phyloP scores from a whole-genome alignment of 37 sponge, comb jelly and placozoan species.

The Hexactinellida sp. region DNA sequence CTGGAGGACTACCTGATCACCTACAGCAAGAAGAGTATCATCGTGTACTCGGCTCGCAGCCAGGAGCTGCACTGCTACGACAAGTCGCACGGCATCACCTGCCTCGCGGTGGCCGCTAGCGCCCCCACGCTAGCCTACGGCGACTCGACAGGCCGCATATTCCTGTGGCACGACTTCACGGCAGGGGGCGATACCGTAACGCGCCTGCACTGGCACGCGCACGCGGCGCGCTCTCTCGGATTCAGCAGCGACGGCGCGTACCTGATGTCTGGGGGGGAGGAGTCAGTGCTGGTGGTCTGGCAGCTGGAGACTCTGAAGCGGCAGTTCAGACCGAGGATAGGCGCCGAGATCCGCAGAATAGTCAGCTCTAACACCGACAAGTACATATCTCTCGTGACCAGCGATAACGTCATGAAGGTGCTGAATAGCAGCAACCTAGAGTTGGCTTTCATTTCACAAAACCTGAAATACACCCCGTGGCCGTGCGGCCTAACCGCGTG shows the following conservation, averaged over 20 bases:
- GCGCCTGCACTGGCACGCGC: slow-evolving; percentile 80
- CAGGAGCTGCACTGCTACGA: neutral
- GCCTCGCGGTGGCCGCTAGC: neutral
- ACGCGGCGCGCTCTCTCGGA: slow-evolving; percentile 43
- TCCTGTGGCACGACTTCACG: neutral
- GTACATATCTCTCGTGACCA: slow-evolving; percentile 33
- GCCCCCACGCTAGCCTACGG: neutral
- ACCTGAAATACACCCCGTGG: neutral
- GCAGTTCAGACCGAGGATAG: slow-evolving; percentile 63
- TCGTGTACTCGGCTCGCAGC: neutral
- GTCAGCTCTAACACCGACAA: slow-evolving; percentile 32
- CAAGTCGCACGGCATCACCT: neutral
- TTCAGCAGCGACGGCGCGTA: slow-evolving; percentile 68
- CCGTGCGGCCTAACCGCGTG: neutral
- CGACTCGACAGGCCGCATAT: neutral
- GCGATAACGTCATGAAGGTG: slow-evolving; percentile 15
- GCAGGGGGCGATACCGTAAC: neutral
- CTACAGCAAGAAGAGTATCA: neutral
- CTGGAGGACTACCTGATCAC: neutral
- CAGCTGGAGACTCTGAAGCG: slow-evolving; percentile 43
- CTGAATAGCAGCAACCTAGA: slow-evolving; percentile 5
- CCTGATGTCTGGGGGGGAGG: slow-evolving; percentile 81
- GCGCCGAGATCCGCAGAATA: slow-evolving; percentile 42
- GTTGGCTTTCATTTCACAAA: slow-evolving; percentile 14
- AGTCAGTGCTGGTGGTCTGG: slow-evolving; percentile 80